Evolutionary conservation across 2,113 vertebrate species (phyloP).

Genomic region (Anarrhichthys ocellatus): DNA sequence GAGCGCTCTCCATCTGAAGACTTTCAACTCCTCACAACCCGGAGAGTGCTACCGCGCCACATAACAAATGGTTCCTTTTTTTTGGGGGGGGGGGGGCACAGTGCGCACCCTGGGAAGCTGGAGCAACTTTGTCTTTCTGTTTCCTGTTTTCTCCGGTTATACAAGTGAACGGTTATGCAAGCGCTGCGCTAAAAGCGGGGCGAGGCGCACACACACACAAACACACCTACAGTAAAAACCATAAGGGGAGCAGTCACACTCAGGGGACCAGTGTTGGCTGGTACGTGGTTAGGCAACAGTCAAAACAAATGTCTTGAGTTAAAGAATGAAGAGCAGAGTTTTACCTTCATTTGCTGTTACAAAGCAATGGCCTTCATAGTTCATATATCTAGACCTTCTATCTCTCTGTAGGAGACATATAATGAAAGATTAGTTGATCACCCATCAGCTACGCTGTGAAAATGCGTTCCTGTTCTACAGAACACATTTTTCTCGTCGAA

Average conservation of each 20-base stretch:
- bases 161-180: slow-evolving; percentile 42
- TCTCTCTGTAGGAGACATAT: not conserved
- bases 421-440: slow-evolving; percentile 1
- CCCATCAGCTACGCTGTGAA: not conserved
- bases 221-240: not conserved
- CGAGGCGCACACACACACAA: slow-evolving; percentile 5
- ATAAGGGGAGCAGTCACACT: slow-evolving; percentile 19
- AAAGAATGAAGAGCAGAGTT: not conserved
- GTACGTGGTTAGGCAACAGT: not conserved
- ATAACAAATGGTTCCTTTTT: slow-evolving; percentile 44
- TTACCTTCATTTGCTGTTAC: too few species aligned
- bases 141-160: slow-evolving; percentile 39
- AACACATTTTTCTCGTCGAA: not conserved
- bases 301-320: not conserved
- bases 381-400: too few species aligned
- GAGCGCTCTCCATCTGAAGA: slow-evolving; percentile 47
- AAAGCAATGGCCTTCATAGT: slow-evolving; percentile 3
- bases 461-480: not conserved
- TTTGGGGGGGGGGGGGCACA: not conserved
- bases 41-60: not conserved
- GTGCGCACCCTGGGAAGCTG: slow-evolving; percentile 7
- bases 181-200: slow-evolving; percentile 20
- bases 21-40: not conserved
- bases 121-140: slow-evolving; percentile 19
- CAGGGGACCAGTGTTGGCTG: not conserved